Evolutionary conservation across 2,113 vertebrate genomes (phyloP).

Genomic region (Neolamprologus kungweensis): DNA sequence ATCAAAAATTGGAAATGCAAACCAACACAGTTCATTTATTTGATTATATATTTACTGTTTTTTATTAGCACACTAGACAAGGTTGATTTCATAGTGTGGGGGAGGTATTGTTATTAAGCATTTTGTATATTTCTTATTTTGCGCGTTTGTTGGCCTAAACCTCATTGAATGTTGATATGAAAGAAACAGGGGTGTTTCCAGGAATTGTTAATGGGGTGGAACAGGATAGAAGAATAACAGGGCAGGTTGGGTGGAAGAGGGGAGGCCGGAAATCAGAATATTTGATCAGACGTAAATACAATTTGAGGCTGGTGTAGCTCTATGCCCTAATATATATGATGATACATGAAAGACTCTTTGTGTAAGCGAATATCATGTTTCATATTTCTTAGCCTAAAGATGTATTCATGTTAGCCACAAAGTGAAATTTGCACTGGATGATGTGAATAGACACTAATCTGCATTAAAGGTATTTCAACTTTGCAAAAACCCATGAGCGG

Average conservation of each 20-base stretch:
- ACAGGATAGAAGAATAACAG: not conserved
- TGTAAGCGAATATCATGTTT: not conserved
- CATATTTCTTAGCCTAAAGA: not conserved
- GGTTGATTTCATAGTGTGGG: not conserved
- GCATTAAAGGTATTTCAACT: not conserved
- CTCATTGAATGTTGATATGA: not conserved
- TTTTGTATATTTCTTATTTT: not conserved
- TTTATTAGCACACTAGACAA: not conserved
- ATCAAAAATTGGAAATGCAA: not conserved
- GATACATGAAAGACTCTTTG: not conserved
- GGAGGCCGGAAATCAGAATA: not conserved
- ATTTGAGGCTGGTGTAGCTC: not conserved
- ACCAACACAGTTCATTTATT: not conserved
- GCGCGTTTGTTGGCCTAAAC: not conserved
- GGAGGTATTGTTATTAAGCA: not conserved
- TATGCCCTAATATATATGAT: not conserved
- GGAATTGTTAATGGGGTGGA: not conserved
- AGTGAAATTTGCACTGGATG: not conserved
- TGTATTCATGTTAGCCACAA: not conserved
- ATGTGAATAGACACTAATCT: not conserved
- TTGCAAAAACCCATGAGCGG: not conserved
- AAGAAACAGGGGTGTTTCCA: not conserved
- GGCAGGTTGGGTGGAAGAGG: not conserved
- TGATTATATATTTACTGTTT: not conserved
- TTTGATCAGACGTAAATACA: not conserved